Evolutionary conservation across 2,888 invertebrate species (phyloP).

Genomic region (Melinaea marsaeus): DNA sequence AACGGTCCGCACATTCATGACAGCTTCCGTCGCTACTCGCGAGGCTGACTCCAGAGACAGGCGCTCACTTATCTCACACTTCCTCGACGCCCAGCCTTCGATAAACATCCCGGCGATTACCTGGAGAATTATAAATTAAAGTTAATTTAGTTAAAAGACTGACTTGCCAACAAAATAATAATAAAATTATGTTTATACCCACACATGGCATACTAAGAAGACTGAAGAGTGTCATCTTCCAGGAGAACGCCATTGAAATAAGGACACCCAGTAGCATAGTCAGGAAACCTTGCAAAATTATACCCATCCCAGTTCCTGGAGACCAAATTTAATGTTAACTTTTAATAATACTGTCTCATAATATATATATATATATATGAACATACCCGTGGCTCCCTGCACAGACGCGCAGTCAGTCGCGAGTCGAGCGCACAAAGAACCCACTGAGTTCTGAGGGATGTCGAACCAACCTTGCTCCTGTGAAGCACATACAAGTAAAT

Average conservation of each 20-base stretch:
- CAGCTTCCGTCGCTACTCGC: slow-evolving; percentile 80
- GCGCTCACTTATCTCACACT: slow-evolving; percentile 71
- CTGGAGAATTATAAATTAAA: slow-evolving; percentile 34
- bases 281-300: slow-evolving; percentile 78
- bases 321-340: not conserved
- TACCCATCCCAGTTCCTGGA: slow-evolving; percentile 75
- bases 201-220: slow-evolving; percentile 79
- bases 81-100: slow-evolving; percentile 75
- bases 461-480: slow-evolving; percentile 84
- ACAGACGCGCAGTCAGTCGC: slow-evolving; percentile 81
- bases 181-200: slow-evolving; percentile 38
- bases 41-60: slow-evolving; percentile 78
- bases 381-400: slow-evolving; percentile 79
- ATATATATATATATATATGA: not conserved
- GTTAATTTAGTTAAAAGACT: too few species aligned
- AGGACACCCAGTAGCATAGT: slow-evolving; percentile 78
- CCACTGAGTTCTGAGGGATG: slow-evolving; percentile 76
- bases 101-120: slow-evolving; percentile 78
- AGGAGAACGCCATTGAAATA: slow-evolving; percentile 75
- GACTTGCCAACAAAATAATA: not conserved
- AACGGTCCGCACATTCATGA: slow-evolving; percentile 80
- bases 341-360: too few species aligned
- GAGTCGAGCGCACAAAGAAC: slow-evolving; percentile 80
- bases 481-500: not conserved
- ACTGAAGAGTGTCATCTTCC: slow-evolving; percentile 81